Percentiles rank a stretch among this genome's conserved stretches.
Evolutionary conservation across 2,888 invertebrate species (phyloP).

Genomic region (Monopis laevigella): DNA sequence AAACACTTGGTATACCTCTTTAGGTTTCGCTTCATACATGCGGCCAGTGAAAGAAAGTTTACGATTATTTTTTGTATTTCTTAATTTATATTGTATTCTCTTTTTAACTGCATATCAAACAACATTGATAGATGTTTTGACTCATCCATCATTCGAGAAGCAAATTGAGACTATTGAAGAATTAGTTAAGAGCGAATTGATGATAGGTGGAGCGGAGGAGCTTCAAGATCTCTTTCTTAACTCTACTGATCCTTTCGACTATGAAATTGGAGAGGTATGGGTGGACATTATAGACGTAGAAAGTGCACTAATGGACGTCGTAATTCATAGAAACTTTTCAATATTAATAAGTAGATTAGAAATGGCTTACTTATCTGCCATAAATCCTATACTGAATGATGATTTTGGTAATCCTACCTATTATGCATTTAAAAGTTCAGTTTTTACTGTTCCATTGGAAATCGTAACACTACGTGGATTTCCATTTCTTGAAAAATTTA

Average conservation of each 20-base stretch:
- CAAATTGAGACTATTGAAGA: slow-evolving; percentile 63
- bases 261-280: slow-evolving; percentile 34
- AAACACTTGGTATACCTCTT: slow-evolving; percentile 54
- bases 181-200: slow-evolving; percentile 49
- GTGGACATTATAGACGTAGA: slow-evolving; percentile 30
- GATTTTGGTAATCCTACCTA: slow-evolving; percentile 33
- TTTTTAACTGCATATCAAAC: slow-evolving; percentile 68
- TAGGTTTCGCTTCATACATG: slow-evolving; percentile 55
- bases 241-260: slow-evolving; percentile 35
- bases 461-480: slow-evolving; percentile 63
- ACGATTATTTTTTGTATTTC: slow-evolving; percentile 59
- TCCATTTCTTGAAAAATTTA: slow-evolving; percentile 56
- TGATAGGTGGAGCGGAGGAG: slow-evolving; percentile 51
- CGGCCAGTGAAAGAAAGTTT: slow-evolving; percentile 57
- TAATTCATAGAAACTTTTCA: slow-evolving; percentile 45
- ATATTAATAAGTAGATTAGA: slow-evolving; percentile 45
- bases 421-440: slow-evolving; percentile 44
- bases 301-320: slow-evolving; percentile 38
- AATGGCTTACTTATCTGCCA: slow-evolving; percentile 36
- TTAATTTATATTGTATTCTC: slow-evolving; percentile 62
- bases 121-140: slow-evolving; percentile 65
- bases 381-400: slow-evolving; percentile 38
- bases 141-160: slow-evolving; percentile 57
- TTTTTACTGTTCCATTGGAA: slow-evolving; percentile 63
- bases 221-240: slow-evolving; percentile 45